Evolutionary conservation across 2,113 vertebrate species (phyloP), one percentile per base, ranked within the genome.

Genomic region (Gymnorhina tibicen): DNA sequence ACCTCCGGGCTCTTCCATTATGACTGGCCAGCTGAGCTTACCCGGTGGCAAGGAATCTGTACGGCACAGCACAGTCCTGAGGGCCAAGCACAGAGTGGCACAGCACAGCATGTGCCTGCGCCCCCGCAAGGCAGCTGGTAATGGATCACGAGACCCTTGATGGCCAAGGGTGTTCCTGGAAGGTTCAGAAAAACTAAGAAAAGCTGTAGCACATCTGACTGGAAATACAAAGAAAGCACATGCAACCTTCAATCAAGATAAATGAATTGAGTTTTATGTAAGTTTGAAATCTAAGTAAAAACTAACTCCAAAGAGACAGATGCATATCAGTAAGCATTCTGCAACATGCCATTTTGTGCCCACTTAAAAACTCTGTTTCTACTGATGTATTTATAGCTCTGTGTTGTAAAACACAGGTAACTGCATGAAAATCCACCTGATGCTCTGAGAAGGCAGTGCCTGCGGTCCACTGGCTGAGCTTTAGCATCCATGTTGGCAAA

Each of bases 61-160:
- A 33, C 49, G 73, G 87, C 44, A 83, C 35, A 56, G 30, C 33
- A 63, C 0, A 0, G 47, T 62, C 22, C 83, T 46, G 75, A 94
- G 72, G 66, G 47, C 67, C 70, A 55, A 58, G 33, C 58, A 53
- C 46, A 35, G 33, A 5, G 46, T 3, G 4, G 53, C 77, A 60
- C 9, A 21, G 75, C 60, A 74, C 17, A 75, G 37, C 6, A 1
- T 1, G 0, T 9, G 22, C 7, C n/a, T 56, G 30, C 0, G 0
- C 10, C 24, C 13, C 32, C 62, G 52, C 63, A 63, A 66, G 52
- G 32, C 60, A 80, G 20, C n/a, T 42, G 21, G n/a, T 33, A 44
- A 7, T 5, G 26, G 37, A 84, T 16, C 30, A 42, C 0, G 0
- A 60, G 33, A 75, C 60, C 14, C 63, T 80, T 0, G 0, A 15